Conservation (phyloP, 1,140 invertebrate species). For the Drosophila truncata region DNA sequence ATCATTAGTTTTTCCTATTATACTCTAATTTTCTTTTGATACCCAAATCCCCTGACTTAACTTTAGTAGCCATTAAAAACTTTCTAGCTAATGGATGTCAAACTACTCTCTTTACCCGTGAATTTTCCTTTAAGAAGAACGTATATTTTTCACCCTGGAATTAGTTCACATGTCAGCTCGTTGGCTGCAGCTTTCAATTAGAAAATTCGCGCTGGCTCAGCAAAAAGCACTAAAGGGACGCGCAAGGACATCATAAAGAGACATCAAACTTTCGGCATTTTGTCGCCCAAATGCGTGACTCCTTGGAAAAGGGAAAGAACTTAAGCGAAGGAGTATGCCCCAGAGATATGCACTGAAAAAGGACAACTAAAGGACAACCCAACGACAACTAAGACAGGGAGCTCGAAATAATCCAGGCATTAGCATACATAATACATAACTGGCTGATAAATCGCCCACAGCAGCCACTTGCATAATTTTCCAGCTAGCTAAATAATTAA, state of each 20-base stretch:
- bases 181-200: conserved; percentile 58
- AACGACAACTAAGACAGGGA: conserved; percentile 4
- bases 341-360: not conserved
- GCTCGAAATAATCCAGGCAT: conserved; percentile 23
- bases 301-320: conserved; percentile 3
- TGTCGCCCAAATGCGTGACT: conserved; percentile 22
- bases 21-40: not conserved
- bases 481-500: conserved; percentile 46
- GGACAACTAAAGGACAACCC: not conserved
- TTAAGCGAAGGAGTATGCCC: conserved; percentile 16
- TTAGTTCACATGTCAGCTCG: conserved; percentile 31
- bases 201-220: conserved; percentile 55
- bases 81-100: conserved; percentile 59
- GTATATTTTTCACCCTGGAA: not conserved
- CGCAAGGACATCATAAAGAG: conserved; percentile 38
- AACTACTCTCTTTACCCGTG: conserved; percentile 44
- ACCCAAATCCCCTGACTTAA: not conserved
- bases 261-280: conserved; percentile 18
- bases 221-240: conserved; percentile 72
- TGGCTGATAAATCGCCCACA: conserved; percentile 23
- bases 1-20: no score
- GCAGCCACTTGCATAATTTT: conserved; percentile 25
- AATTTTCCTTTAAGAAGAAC: not conserved
- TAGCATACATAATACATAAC: conserved; percentile 48
- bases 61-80: conserved; percentile 36